These are phyloP conservation scores for Parotocinclus haroldoi DNA, from an alignment of 2,797 vertebrate species.

Conservation along the genomic window DNA sequence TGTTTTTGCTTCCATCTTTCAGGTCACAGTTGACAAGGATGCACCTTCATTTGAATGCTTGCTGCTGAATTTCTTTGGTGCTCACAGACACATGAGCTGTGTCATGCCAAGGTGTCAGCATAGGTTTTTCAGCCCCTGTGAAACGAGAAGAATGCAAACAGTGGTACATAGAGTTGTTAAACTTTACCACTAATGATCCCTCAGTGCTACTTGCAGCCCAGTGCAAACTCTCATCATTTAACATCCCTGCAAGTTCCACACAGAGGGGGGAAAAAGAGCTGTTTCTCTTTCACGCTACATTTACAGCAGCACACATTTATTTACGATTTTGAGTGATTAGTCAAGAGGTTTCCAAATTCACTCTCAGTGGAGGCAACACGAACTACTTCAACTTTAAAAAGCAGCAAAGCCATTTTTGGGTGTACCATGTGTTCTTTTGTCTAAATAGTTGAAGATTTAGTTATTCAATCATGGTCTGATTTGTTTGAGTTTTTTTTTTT, in stretches of 20 bases:
- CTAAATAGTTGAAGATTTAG: not conserved
- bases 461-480: no score
- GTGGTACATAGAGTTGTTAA: constrained; percentile 77
- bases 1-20: not conserved
- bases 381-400: constrained; percentile 47
- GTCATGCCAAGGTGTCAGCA: not conserved
- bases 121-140: constrained; percentile 15
- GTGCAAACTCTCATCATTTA: constrained; percentile 81
- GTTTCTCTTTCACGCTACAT: constrained; percentile 76
- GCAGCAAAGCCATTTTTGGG: not conserved
- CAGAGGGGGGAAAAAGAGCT: constrained; percentile 49
- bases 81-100: no score
- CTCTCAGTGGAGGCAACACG: constrained; percentile 33
- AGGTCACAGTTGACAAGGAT: not conserved
- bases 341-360: constrained; percentile 64
- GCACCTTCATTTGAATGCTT: constrained; percentile 6
- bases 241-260: constrained; percentile 61
- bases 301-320: constrained; percentile 73
- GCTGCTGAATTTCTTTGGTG: constrained; percentile 39
- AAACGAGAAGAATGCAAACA: constrained; percentile 64
- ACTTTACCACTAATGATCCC: constrained; percentile 77
- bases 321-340: constrained; percentile 74
- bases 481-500: no score
- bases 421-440: not conserved
- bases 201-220: constrained; percentile 72